phyloP scores from a whole-genome alignment of 2,113 vertebrate species.

The Pyxicephalus adspersus region DNA sequence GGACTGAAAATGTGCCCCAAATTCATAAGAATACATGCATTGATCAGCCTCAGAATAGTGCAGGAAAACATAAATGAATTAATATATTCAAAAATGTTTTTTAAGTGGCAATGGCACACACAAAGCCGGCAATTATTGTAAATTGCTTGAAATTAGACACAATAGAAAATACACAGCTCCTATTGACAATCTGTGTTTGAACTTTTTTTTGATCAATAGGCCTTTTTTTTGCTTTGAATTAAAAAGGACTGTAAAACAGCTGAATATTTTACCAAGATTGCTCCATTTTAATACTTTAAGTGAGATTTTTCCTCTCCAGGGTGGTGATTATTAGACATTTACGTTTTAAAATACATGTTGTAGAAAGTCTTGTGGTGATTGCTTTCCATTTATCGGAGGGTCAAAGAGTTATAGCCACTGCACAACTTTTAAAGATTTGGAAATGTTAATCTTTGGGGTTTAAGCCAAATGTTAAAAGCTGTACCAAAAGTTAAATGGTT shows the following conservation, averaged over 20 bases:
- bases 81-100: conserved; percentile 48
- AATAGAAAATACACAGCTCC: conserved; percentile 18
- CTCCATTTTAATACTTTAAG: background rate
- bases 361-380: background rate
- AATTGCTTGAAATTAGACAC: conserved; percentile 44
- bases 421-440: background rate
- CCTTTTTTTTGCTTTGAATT: background rate
- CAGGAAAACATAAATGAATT: conserved; percentile 37
- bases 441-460: conserved; percentile 8
- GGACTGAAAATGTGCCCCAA: conserved; percentile 7
- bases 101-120: conserved; percentile 21
- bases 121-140: conserved; percentile 36
- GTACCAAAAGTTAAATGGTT: too few species aligned
- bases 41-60: conserved; percentile 22
- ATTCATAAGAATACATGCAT: conserved; percentile 42
- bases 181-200: conserved; percentile 56
- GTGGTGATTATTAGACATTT: background rate
- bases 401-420: background rate
- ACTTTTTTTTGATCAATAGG: background rate
- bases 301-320: background rate
- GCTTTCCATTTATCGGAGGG: background rate
- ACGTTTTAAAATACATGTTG: background rate
- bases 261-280: background rate
- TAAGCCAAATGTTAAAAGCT: too few species aligned
- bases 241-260: background rate